Evolutionary conservation across 2,888 invertebrate species (phyloP).

Genomic region (Seira sanloemensis): DNA sequence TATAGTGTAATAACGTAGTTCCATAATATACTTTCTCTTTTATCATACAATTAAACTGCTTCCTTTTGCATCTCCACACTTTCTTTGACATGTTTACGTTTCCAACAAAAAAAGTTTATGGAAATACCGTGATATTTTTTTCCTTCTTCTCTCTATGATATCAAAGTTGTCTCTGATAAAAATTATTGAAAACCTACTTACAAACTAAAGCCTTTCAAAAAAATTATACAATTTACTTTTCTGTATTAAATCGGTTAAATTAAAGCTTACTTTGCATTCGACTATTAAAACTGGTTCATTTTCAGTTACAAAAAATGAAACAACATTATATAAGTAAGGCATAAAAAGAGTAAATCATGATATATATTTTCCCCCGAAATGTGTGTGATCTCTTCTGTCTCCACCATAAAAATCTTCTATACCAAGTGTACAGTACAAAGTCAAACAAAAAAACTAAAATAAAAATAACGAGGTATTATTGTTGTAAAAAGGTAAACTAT

Average conservation of each 20-base stretch:
- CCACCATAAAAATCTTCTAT: background rate
- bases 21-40: background rate
- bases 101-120: background rate
- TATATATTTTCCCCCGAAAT: no score
- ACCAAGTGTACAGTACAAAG: conserved; percentile 16
- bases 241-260: conserved; percentile 61
- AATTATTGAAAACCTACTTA: background rate
- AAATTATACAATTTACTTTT: conserved; percentile 33
- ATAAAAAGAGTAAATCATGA: conserved; percentile 15
- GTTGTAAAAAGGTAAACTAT: conserved; percentile 3
- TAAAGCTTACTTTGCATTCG: conserved; percentile 67
- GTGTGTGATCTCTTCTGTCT: background rate
- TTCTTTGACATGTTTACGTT: no score
- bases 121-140: background rate
- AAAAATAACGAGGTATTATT: conserved; percentile 16
- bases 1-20: background rate
- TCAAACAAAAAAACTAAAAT: conserved; percentile 6
- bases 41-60: background rate
- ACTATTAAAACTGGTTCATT: conserved; percentile 59
- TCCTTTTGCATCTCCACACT: background rate
- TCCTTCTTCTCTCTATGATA: no score
- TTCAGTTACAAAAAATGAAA: conserved; percentile 47
- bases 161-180: no score
- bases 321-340: conserved; percentile 26
- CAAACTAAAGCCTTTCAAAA: conserved; percentile 48